Conservation (phyloP, 1,140 invertebrate species). For the Meloidogyne hapla region DNA sequence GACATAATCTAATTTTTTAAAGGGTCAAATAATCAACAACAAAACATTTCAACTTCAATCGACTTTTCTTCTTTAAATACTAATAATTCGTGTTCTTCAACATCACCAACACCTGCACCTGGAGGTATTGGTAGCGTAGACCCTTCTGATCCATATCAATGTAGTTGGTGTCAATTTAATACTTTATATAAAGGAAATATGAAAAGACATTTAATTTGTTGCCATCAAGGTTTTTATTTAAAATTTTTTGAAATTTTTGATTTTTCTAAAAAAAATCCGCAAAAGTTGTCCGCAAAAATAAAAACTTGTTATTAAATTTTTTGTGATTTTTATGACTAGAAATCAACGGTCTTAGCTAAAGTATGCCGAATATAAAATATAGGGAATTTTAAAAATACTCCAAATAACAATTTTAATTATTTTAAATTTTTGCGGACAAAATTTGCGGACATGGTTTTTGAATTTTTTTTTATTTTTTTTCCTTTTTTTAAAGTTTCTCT, state of each 20-base stretch:
- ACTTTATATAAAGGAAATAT: slow-evolving; percentile 62
- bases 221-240: slow-evolving; percentile 35
- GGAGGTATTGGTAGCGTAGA: background rate
- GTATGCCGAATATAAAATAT: too few species aligned
- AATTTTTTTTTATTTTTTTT: background rate
- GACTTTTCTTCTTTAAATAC: background rate
- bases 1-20: background rate
- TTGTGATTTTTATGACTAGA: too few species aligned
- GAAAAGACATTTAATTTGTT: slow-evolving; percentile 58
- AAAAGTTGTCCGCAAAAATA: too few species aligned
- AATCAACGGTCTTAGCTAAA: too few species aligned
- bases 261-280: too few species aligned
- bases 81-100: background rate
- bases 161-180: slow-evolving; percentile 52
- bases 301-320: too few species aligned
- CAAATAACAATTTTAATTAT: too few species aligned
- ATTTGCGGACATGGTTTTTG: background rate
- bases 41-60: background rate
- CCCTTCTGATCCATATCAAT: slow-evolving; percentile 25
- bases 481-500: background rate
- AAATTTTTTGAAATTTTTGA: background rate
- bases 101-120: background rate
- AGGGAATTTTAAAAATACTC: too few species aligned
- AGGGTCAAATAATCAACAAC: background rate
- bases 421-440: too few species aligned